Evolutionary conservation across 2,888 invertebrate genomes (phyloP), one percentile per base, ranked within the genome.

Genomic region (Athalia cordata): DNA sequence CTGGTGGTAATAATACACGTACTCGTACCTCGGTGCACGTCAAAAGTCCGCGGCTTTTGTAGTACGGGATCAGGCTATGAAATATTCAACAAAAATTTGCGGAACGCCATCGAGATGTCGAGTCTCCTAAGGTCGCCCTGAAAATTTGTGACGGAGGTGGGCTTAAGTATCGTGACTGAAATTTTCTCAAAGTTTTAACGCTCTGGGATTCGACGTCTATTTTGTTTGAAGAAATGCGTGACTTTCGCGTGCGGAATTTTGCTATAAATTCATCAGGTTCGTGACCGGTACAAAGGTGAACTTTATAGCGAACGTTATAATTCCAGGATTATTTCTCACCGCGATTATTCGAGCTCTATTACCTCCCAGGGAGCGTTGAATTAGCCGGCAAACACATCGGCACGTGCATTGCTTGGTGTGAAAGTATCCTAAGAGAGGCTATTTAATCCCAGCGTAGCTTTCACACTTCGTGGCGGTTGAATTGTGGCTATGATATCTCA

Each of bases 401-500:
- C 80, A 82, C 79, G 80, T 78, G 62, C 47, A 57, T 77, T 8
- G 81, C 85, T n/a, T 80, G 67, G 66, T 45, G 13, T 7, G 59
- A n/a, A 75, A 75, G 75, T 64, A 62, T 75, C 15, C 72, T 29
- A 62, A 13, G 62, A 15, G 11, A 52, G 49, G 43, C 57, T 11
- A 59, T 72, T 72, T 72, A 72, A 72, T 72, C 59, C 57, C 13
- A 13, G 62, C n/a, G 68, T 45, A 75, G 75, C 75, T 75, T 75
- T 80, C 78, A 78, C 81, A 79, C 75, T 82, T 52, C 68, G 62
- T 29, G 29, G 29, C 29, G 79, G 74, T 77, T 81, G 82, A 84
- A 84, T 83, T 29, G 79, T 70, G 79, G 81, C 84, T 82, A 87
- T 88, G 87, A 89, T 87, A 88, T 88, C 87, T 88, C 89, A 88